These are phyloP conservation scores for Scarus forsteni DNA, from an alignment of 2,797 vertebrate species.

Conservation along the genomic window DNA sequence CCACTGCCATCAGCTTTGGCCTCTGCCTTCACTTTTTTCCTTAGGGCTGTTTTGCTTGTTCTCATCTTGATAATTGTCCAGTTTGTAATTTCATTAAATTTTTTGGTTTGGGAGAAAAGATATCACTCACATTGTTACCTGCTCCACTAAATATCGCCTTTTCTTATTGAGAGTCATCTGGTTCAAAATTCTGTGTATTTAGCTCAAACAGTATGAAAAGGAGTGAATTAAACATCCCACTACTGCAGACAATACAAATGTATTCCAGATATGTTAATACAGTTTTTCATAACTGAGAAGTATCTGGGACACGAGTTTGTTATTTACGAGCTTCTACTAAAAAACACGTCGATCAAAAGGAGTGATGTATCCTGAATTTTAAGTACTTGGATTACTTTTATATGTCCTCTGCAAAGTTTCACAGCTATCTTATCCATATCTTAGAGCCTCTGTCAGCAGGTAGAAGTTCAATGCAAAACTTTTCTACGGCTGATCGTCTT, in stretches of 20 bases:
- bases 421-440: conserved; percentile 18
- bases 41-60: too few relatives aligned
- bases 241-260: neutral
- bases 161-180: too few relatives aligned
- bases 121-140: too few relatives aligned
- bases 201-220: neutral
- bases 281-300: conserved; percentile 26
- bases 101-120: too few relatives aligned
- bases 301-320: conserved; percentile 46
- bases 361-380: conserved; percentile 23
- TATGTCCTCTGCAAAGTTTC: conserved; percentile 20
- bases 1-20: too few relatives aligned
- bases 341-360: conserved; percentile 31
- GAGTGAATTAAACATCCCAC: neutral
- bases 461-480: neutral
- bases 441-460: too few relatives aligned
- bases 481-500: conserved; percentile 6
- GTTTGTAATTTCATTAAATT: too few relatives aligned
- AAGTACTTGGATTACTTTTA: conserved; percentile 4
- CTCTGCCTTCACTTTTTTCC: too few relatives aligned
- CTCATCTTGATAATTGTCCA: too few relatives aligned
- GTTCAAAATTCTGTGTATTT: too few relatives aligned
- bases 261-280: conserved; percentile 34
- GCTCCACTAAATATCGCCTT: too few relatives aligned
- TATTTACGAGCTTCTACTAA: conserved; percentile 22